Percentiles rank a stretch among this genome's conserved stretches.
Evolutionary conservation across 2,797 vertebrate species (phyloP).

Genomic region (Ispidina picta): DNA sequence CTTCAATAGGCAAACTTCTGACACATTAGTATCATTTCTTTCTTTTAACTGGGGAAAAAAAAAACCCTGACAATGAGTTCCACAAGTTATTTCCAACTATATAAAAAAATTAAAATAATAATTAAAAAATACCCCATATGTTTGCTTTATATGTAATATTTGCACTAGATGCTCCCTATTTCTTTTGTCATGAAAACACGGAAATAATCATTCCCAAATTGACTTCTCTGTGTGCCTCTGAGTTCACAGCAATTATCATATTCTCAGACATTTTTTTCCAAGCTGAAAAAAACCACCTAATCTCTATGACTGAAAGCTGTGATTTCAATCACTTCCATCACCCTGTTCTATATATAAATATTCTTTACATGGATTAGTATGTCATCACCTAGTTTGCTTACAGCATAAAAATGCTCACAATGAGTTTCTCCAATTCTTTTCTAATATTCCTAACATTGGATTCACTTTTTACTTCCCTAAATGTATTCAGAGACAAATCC

Average conservation of each 20-base stretch:
- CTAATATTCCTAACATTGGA: background rate
- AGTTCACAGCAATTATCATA: background rate
- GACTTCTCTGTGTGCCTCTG: background rate
- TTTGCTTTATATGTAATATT: background rate
- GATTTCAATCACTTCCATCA: background rate
- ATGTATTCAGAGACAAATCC: background rate
- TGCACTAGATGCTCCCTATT: background rate
- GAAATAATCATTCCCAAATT: conserved; percentile 42
- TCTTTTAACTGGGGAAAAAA: background rate
- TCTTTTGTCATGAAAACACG: conserved; percentile 20
- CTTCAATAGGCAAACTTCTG: conserved; percentile 3
- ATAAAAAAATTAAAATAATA: background rate
- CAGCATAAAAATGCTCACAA: background rate
- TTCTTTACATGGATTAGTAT: background rate
- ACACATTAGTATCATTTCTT: background rate
- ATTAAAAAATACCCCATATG: background rate
- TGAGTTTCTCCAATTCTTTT: background rate
- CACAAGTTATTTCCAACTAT: background rate
- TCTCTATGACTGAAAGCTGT: background rate
- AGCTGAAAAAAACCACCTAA: background rate
- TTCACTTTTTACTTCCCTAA: background rate
- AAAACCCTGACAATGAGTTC: conserved; percentile 8
- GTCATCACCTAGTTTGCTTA: background rate
- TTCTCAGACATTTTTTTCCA: background rate
- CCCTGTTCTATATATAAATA: background rate